Evolutionary conservation across 2,113 vertebrate species (phyloP).

Genomic region (Nansenia antarctica): DNA sequence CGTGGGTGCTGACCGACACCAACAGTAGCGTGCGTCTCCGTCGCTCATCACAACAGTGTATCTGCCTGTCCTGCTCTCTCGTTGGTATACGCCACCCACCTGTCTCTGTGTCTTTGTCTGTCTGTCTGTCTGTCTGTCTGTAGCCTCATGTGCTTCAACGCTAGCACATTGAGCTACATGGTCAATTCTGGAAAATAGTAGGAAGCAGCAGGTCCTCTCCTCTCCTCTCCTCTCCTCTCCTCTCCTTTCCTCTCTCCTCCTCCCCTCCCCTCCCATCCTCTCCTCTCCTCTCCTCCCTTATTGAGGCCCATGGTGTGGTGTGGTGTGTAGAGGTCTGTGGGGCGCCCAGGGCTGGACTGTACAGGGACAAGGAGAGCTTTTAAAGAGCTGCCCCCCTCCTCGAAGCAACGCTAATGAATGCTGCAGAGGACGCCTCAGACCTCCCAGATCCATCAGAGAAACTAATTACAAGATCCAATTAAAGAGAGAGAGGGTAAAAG

Average conservation of each 20-base stretch:
- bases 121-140: neutral
- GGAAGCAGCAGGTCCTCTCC: neutral
- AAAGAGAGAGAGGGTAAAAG: constrained; percentile 83
- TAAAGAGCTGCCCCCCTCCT: constrained; percentile 62
- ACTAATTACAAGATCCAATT: constrained; percentile 99
- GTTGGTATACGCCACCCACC: too few species aligned
- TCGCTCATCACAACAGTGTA: neutral
- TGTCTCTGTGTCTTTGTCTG: neutral
- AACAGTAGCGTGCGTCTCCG: neutral
- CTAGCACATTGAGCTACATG: too few species aligned
- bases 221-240: neutral
- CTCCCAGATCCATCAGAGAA: constrained; percentile 93
- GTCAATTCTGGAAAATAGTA: neutral
- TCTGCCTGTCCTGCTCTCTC: neutral
- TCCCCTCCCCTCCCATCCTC: neutral
- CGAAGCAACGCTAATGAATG: constrained; percentile 70
- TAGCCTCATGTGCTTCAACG: too few species aligned
- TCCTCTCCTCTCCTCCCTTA: neutral
- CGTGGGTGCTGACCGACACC: neutral
- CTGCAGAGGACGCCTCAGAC: constrained; percentile 86
- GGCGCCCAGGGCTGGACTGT: constrained; percentile 36
- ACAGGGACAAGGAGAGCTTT: constrained; percentile 50
- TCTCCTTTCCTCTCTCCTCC: neutral
- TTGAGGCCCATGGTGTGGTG: neutral
- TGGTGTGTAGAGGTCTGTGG: too few species aligned